Evolutionary conservation across 2,113 vertebrate genomes (phyloP).

Genomic region (Saccopteryx leptura): DNA sequence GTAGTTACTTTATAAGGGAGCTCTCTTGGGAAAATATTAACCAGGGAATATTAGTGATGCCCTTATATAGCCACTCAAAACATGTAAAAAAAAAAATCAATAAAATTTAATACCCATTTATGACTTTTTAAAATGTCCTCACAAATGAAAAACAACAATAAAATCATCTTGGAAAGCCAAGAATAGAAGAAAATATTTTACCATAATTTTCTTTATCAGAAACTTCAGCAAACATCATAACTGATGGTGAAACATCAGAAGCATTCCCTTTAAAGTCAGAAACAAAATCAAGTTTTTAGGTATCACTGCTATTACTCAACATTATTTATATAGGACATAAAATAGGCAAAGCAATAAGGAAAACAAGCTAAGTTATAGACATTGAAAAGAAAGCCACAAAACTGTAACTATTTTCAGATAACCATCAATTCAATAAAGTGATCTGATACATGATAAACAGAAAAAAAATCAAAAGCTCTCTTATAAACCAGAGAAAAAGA

Average conservation of each 20-base stretch:
- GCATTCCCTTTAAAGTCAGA: constrained; percentile 18
- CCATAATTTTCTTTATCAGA: not conserved
- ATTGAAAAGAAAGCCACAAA: constrained; percentile 40
- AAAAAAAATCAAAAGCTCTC: constrained; percentile 25
- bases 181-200: constrained; percentile 18
- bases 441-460: not conserved
- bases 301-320: not conserved
- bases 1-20: constrained; percentile 27
- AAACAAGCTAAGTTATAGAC: constrained; percentile 3
- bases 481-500: not conserved
- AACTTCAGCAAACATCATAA: constrained; percentile 18
- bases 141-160: constrained; percentile 45
- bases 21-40: constrained; percentile 18
- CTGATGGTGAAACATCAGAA: constrained; percentile 32
- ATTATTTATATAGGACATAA: not conserved
- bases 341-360: not conserved
- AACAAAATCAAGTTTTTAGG: not conserved
- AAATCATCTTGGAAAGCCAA: constrained; percentile 40
- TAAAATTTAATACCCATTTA: not conserved
- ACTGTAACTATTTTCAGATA: constrained; percentile 17
- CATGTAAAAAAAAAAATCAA: constrained; percentile 52
- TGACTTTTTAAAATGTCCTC: constrained; percentile 2
- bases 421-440: constrained; percentile 6
- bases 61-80: constrained; percentile 5
- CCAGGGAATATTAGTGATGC: not conserved